Evolutionary conservation across 2,888 invertebrate species (phyloP), one percentile per base, ranked within the genome.

Genomic region (Protula sp.): DNA sequence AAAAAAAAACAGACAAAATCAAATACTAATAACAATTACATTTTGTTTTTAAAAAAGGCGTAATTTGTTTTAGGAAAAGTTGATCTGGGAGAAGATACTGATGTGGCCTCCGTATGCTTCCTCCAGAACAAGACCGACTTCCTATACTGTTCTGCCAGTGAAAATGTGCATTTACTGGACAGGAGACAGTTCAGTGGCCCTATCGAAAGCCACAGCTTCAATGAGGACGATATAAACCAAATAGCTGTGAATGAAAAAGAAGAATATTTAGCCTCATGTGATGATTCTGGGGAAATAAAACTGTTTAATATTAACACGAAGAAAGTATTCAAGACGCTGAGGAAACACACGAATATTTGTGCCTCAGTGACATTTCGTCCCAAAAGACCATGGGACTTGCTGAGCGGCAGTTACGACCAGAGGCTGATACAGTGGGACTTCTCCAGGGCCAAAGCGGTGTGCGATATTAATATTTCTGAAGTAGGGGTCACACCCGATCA

Each of bases 351-450:
- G 22, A 79, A 78, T 59, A 78, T 79, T 31, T 77, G 77, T 65
- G 72, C 78, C 1, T 70, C 76, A 24, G 72, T 73, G 14, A 64
- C 70, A 51, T 79, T 79, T 55, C 69, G 74, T 26, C 71, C 72
- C 3, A 63, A 67, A 9, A 68, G 71, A 51, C 72, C 72, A 4
- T 74, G 72, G 72, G 75, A 77, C 55, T 58, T 79, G 14, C 63
- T 77, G 31, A 75, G 72, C 47, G 78, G 75, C 2, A 78, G 77
- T 3, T 65, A 77, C 59, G 79, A 79, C 65, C 74, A 72, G 55
- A 72, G 73, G 47, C 61, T 79, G 14, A 71, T 79, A 19, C 78
- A 77, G 56, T 79, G 79, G 78, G 74, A 78, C 61, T 79, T 75
- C 59, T 70, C 74, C 0, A 68, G 72, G 14, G 71, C 68, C 3